Percentiles rank a stretch among this genome's conserved stretches.
phyloP scores from a whole-genome alignment of 2,113 vertebrate species.

The Bubo scandiacus region DNA sequence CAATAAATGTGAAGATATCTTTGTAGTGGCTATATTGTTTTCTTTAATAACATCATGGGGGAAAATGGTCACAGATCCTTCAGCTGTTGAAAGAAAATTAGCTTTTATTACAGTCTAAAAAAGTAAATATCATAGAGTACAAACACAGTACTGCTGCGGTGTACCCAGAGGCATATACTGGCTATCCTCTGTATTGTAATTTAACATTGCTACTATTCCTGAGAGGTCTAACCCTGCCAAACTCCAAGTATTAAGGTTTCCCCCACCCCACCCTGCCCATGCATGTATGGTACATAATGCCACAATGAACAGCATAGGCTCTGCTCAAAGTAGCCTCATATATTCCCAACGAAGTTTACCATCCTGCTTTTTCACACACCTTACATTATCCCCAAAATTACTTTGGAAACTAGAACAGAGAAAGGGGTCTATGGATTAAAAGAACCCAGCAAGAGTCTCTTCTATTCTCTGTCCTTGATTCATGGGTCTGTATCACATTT shows the following conservation, averaged over 20 bases:
- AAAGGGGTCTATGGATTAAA: rapidly evolving
- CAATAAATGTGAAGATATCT: not conserved
- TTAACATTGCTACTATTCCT: not conserved
- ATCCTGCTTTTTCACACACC: not conserved
- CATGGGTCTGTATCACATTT: not conserved
- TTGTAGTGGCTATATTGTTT: not conserved
- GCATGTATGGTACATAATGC: not conserved
- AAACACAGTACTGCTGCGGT: not conserved
- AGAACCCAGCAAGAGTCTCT: not conserved
- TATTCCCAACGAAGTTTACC: not conserved
- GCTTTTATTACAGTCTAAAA: conserved; percentile 3
- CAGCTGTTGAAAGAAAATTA: conserved; percentile 5
- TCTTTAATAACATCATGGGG: not conserved
- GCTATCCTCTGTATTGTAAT: not conserved
- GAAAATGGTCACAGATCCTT: not conserved
- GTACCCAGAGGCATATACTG: not conserved
- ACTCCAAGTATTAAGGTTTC: not conserved
- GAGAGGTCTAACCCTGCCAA: not conserved
- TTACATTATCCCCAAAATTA: not conserved
- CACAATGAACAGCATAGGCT: not conserved
- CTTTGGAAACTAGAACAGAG: not conserved
- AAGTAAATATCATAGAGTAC: not conserved
- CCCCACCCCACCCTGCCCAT: rapidly evolving
- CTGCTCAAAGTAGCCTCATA: not conserved
- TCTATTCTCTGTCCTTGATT: not conserved